A percentile compares a stretch with the other conserved stretches of the same genome.
These are phyloP conservation scores for Manacus vitellinus DNA, from an alignment of 2,113 vertebrate species.

Conservation along the genomic window DNA sequence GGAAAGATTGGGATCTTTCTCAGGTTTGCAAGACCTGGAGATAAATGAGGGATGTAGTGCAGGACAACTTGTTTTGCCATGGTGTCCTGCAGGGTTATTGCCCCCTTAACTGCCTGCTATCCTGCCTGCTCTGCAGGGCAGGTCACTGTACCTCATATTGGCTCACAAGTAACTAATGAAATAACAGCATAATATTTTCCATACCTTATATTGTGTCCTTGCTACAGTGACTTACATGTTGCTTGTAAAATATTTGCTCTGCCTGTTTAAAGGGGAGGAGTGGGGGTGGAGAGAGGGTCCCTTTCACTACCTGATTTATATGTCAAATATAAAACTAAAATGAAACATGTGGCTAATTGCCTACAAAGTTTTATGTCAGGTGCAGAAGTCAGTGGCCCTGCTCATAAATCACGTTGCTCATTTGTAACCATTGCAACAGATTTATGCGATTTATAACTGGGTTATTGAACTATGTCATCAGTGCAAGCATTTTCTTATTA, in stretches of 20 bases:
- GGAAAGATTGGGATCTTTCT: not conserved
- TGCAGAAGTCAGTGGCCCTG: slow-evolving; percentile 42
- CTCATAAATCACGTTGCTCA: not conserved
- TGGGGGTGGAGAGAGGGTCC: not conserved
- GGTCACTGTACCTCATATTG: not conserved
- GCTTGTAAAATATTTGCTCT: slow-evolving; percentile 36
- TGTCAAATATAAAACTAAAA: slow-evolving; percentile 53
- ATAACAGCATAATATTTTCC: slow-evolving; percentile 28
- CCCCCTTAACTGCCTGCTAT: not conserved
- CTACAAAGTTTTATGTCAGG: slow-evolving; percentile 63
- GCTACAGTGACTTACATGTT: not conserved
- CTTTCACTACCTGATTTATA: slow-evolving; percentile 54
- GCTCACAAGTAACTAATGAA: not conserved
- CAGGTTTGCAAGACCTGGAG: not conserved
- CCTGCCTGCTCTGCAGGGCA: not conserved
- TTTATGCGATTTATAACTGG: slow-evolving; percentile 4
- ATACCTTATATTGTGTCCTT: slow-evolving; percentile 13
- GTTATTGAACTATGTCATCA: slow-evolving; percentile 48
- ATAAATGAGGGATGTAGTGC: accelerated
- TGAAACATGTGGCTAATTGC: slow-evolving; percentile 56
- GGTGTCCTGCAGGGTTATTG: not conserved
- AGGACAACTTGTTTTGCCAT: not conserved
- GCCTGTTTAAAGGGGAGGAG: not conserved
- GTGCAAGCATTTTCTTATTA: not conserved
- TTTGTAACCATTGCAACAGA: slow-evolving; percentile 15